Conservation (phyloP, 2,888 invertebrate species). For the Cordilura impudica region DNA sequence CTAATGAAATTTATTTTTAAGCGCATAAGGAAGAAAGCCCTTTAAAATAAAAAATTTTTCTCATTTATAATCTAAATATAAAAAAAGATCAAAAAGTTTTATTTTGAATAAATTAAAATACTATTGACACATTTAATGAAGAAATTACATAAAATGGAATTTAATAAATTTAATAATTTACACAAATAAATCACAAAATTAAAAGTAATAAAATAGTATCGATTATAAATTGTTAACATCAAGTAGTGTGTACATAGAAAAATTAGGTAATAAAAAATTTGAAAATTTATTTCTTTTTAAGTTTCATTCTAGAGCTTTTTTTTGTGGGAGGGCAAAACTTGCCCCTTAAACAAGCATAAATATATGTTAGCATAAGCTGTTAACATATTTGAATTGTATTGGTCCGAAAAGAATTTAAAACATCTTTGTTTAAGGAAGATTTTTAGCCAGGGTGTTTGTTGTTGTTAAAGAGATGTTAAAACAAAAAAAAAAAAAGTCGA, state of each 20-base stretch:
- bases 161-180: background rate
- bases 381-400: background rate
- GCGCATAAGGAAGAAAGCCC: no score
- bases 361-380: background rate
- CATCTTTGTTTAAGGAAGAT: conserved; percentile 36
- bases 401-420: conserved; percentile 34
- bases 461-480: conserved; percentile 9
- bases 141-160: background rate
- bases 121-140: background rate
- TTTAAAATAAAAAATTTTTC: no score
- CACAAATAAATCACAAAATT: background rate
- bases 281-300: conserved; percentile 16
- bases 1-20: no score
- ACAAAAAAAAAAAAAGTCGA: background rate
- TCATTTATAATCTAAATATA: background rate
- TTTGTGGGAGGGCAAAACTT: background rate
- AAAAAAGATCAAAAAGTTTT: background rate
- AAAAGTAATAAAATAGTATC: background rate
- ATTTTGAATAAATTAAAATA: background rate
- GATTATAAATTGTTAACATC: background rate
- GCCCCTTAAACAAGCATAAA: background rate
- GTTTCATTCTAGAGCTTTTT: background rate
- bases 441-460: conserved; percentile 44
- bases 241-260: conserved; percentile 12
- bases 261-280: conserved; percentile 5